Evolutionary conservation across 2,113 vertebrate species (phyloP), one percentile per base, ranked within the genome.

Genomic region (Corythaeola cristata): DNA sequence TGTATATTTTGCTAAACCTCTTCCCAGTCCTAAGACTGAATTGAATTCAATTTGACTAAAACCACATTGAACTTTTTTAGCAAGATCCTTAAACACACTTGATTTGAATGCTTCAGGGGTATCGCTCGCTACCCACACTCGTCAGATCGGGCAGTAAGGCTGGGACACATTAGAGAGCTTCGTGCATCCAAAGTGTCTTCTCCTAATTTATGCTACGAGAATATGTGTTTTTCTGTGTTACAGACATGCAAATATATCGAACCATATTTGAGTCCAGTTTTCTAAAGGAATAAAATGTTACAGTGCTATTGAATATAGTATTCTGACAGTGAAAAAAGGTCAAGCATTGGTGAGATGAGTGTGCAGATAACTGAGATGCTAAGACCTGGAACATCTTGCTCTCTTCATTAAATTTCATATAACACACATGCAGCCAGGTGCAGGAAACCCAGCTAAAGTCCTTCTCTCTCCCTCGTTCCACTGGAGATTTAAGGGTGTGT

Each of bases 201-300:
- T 68, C 32, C 41, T 18, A 6, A 39, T 20, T 44, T 49, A 11
- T 3, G 5, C 0, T 3, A 7, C 0, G 1, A 44, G 14, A 41
- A 45, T 3, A 3, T 1, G 27, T 6, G 0, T 68, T 76, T 83
- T 67, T 58, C 66, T 58, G 16, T 26, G 20, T 20, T 7, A 35
- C 14, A 64, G 49, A 15, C 33, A 13, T 22, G 44, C 37, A 45
- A 35, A 39, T 67, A 3, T 2, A 30, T 76, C 39, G 30, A 27
- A 20, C 35, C 12, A 2, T 33, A 5, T 56, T 79, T 45, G 49
- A 39, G 67, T 91, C 79, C 7, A 11, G 39, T 85, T 93, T 78
- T 58, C 15, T 21, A 11, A 47, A 84, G 60, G 27, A 39, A 41
- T 60, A n/a, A 72, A 66, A 45, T 50, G 33, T 37, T 21, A 5